Conservation (phyloP, 2,113 vertebrate genomes). For the Panthera leo region DNA sequence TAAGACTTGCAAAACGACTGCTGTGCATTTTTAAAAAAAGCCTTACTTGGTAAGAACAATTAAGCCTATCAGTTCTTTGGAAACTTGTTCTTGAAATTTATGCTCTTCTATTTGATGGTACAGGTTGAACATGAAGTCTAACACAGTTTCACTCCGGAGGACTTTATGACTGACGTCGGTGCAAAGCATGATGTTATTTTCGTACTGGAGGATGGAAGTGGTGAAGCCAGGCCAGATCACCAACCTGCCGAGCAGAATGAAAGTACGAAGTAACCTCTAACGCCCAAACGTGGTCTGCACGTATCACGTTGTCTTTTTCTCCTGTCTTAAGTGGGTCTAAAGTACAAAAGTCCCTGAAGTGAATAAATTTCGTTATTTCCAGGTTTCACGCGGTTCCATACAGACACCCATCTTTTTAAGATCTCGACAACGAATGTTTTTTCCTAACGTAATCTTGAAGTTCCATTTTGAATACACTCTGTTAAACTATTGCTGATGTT, state of each 20-base stretch:
- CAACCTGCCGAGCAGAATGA: constrained; percentile 83
- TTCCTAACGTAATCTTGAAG: neutral
- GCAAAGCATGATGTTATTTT: constrained; percentile 94
- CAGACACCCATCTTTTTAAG: neutral
- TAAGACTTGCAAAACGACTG: neutral
- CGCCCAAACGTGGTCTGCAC: accelerated
- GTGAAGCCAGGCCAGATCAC: constrained; percentile 95
- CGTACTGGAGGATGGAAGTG: constrained; percentile 92
- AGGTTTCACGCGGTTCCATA: neutral
- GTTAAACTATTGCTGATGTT: neutral
- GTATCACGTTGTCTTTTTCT: neutral
- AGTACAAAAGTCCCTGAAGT: accelerated
- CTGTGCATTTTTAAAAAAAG: no score
- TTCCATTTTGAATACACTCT: neutral
- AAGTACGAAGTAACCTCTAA: neutral
- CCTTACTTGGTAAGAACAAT: constrained; percentile 95
- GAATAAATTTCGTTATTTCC: neutral
- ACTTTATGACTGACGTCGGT: constrained; percentile 95
- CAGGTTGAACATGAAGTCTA: constrained; percentile 90
- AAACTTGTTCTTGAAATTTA: constrained; percentile 88
- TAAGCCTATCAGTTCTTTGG: constrained; percentile 94
- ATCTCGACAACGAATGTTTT: neutral
- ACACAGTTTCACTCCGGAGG: constrained; percentile 94
- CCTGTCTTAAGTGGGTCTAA: neutral
- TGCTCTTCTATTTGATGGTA: constrained; percentile 86